A percentile compares a stretch with the other conserved stretches of the same genome.
phyloP scores from a whole-genome alignment of 2,888 invertebrate genomes.

The Lampropteryx suffumata region DNA sequence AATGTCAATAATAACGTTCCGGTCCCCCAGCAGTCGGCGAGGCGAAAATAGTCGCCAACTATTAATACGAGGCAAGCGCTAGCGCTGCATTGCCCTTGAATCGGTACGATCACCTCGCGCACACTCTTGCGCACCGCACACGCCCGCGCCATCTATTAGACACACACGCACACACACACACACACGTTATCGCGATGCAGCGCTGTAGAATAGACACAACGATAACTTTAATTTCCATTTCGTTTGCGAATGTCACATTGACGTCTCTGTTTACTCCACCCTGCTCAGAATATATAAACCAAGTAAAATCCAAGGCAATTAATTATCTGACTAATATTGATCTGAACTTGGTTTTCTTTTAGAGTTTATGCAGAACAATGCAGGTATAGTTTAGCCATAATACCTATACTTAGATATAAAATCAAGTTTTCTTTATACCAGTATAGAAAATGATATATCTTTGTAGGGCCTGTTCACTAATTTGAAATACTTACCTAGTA shows the following conservation, averaged over 20 bases:
- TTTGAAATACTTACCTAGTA: no score
- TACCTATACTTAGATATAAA: no score
- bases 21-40: slow-evolving; percentile 70
- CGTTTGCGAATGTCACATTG: slow-evolving; percentile 69
- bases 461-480: no score
- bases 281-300: slow-evolving; percentile 39
- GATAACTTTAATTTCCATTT: slow-evolving; percentile 76
- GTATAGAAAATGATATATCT: no score
- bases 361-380: no score
- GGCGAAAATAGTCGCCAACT: slow-evolving; percentile 80
- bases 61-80: slow-evolving; percentile 77
- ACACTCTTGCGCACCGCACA: slow-evolving; percentile 57
- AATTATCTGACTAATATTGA: slow-evolving; percentile 9
- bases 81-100: slow-evolving; percentile 81
- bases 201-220: slow-evolving; percentile 66
- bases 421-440: no score
- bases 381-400: no score
- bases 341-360: no score
- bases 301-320: slow-evolving; percentile 19
- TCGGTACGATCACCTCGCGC: slow-evolving; percentile 79
- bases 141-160: slow-evolving; percentile 40
- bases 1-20: slow-evolving; percentile 81
- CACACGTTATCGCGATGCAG: slow-evolving; percentile 66
- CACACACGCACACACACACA: slow-evolving; percentile 43
- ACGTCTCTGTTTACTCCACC: slow-evolving; percentile 47